Base-by-base conservation (phyloP, 2,888 invertebrate genomes). In the Orthosia cruda region DNA sequence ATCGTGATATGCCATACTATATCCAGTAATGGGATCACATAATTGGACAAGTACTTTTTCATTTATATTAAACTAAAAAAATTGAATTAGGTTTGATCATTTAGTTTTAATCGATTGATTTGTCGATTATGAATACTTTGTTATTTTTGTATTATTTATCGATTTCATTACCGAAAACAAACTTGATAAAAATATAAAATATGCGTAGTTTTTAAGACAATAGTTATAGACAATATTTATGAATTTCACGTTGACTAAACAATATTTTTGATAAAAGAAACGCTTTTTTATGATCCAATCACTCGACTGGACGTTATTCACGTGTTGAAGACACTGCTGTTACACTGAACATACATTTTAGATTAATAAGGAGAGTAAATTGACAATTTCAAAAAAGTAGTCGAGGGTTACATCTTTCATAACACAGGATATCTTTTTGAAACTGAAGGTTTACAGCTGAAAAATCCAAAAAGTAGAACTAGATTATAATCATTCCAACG, bases 11-110 rank as follows among this genome's bases (percentile, higher is more conserved):
- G 73, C 84, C 87, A 88, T 85, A 70, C 78, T 74, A 77, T 77
- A 79, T 87, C 86, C 45, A 89, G 84, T 88, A 82, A 90, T 90
- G 86, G 87, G 84, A 87, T 89, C 87, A 90, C 74, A 77, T 80
- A 63, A 68, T 20, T 62, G 40, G 20, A n/a, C 72, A 62, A 66
- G 13, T 63, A 69, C 49, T 63, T 0, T 54, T 20, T 13, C 4
- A 1, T 66, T 20, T 0, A 23, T 13, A 26, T n/a, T 4, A 20
- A 80, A 62, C 20, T 57, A 40, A 61, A 52, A 47, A 45, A 18
- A 9, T 69, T 55, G 45, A 54, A 50, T 52, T 49, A 4, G 5
- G 15, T 58, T 52, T 3, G 2, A 32, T 62, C 13, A 54, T 49
- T 59, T 45, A 55, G 18, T 70, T 71, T 57, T 59, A 54, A 47